These are phyloP conservation scores for Salpingus planirostris DNA, from an alignment of 2,888 invertebrate genomes.

Conservation along the genomic window DNA sequence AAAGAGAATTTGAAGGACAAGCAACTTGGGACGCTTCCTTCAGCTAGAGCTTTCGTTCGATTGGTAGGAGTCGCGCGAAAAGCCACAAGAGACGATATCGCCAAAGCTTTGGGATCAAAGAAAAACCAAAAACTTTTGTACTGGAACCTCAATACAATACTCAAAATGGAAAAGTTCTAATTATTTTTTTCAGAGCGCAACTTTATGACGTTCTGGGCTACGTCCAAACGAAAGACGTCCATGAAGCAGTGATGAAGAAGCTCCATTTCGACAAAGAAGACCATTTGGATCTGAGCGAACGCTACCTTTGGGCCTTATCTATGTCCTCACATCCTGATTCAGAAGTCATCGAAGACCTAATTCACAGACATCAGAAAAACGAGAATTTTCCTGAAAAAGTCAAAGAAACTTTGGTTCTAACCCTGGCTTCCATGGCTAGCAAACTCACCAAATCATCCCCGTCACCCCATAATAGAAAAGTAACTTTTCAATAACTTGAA, in stretches of 20 bases:
- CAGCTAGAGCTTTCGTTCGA: conserved; percentile 56
- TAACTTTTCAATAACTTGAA: no score
- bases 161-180: background rate
- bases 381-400: conserved; percentile 50
- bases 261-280: conserved; percentile 49
- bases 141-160: background rate
- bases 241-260: conserved; percentile 58
- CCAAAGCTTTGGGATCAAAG: conserved; percentile 47
- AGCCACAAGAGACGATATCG: conserved; percentile 51
- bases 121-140: conserved; percentile 50
- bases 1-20: conserved; percentile 46
- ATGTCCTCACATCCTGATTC: conserved; percentile 56
- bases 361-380: conserved; percentile 43
- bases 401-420: conserved; percentile 57
- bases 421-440: conserved; percentile 53
- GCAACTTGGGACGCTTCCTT: conserved; percentile 52
- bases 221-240: conserved; percentile 57
- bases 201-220: conserved; percentile 63
- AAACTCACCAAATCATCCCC: conserved; percentile 34
- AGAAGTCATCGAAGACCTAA: conserved; percentile 45
- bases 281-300: conserved; percentile 47
- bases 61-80: conserved; percentile 53
- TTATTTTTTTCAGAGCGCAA: conserved; percentile 45
- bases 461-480: background rate
- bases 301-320: conserved; percentile 67